Evolutionary conservation across 2,888 invertebrate species (phyloP).

Genomic region (Coleophora deauratella): DNA sequence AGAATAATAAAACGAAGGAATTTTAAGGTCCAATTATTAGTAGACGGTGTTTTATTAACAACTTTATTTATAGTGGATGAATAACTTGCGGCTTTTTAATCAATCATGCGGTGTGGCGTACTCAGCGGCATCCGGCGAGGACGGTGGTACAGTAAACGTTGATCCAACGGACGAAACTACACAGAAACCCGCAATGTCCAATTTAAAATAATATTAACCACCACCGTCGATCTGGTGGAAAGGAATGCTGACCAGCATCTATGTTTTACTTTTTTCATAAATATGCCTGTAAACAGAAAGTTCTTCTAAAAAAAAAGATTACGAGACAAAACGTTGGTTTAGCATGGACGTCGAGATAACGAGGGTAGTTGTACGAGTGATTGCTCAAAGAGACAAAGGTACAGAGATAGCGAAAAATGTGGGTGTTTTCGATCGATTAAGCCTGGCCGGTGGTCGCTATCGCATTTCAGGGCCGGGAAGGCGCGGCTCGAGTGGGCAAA

Average conservation of each 20-base stretch:
- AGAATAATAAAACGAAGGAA: conserved; percentile 31
- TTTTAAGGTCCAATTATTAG: conserved; percentile 63
- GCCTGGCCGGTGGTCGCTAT: conserved; percentile 18
- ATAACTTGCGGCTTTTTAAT: conserved; percentile 68
- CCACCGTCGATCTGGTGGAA: conserved; percentile 8
- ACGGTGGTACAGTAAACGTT: conserved; percentile 46
- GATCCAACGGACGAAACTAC: conserved; percentile 31
- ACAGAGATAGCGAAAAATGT: not conserved
- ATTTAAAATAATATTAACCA: conserved; percentile 24
- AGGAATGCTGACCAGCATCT: conserved; percentile 18
- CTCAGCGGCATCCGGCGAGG: conserved; percentile 45
- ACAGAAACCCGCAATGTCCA: conserved; percentile 16
- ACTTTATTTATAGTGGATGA: conserved; percentile 64
- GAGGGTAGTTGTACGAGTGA: not conserved
- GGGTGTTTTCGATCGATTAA: conserved; percentile 3
- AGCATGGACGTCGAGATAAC: no score
- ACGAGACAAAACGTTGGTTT: no score
- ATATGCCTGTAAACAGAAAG: no score
- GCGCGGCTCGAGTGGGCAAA: conserved; percentile 48
- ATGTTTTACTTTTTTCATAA: no score
- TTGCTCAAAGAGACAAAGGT: not conserved
- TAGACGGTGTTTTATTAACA: conserved; percentile 55
- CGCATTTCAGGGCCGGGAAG: conserved; percentile 34
- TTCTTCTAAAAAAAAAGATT: no score
- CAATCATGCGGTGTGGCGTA: conserved; percentile 47